A percentile compares a stretch with the other conserved stretches of the same genome.
These are phyloP conservation scores for Cancer borealis DNA, from an alignment of 2,888 invertebrate genomes.

Conservation along the genomic window DNA sequence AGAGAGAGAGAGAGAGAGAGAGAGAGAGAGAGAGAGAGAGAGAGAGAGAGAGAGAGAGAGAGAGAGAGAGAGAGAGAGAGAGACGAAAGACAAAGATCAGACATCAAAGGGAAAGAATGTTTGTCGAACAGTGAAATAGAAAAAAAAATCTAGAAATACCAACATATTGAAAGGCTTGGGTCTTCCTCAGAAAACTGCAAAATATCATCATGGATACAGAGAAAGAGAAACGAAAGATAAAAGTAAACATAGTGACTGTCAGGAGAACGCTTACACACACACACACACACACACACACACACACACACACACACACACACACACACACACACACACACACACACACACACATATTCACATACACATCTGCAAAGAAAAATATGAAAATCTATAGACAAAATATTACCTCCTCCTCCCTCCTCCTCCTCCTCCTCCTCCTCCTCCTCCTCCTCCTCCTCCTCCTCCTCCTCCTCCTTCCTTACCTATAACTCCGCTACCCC, in stretches of 20 bases:
- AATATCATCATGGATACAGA: neutral
- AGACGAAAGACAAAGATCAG: neutral
- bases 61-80: neutral
- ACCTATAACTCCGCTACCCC: neutral
- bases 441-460: neutral
- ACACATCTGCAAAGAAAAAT: neutral
- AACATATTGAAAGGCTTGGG: neutral
- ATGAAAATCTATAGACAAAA: neutral
- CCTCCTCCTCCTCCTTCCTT: neutral
- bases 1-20: slow-evolving; percentile 13
- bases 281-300: neutral
- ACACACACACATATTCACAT: neutral
- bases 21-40: neutral
- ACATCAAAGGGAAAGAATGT: slow-evolving; percentile 11
- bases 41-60: neutral
- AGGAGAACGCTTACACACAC: neutral
- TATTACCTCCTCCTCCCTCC: neutral
- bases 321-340: slow-evolving; percentile 36
- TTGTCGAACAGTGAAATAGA: neutral
- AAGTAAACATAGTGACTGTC: neutral
- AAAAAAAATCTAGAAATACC: neutral
- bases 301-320: slow-evolving; percentile 46
- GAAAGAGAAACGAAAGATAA: neutral
- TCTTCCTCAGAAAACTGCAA: neutral
- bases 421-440: neutral